phyloP scores from a whole-genome alignment of 2,888 invertebrate genomes.

The Pollenia griseotomentosa region DNA sequence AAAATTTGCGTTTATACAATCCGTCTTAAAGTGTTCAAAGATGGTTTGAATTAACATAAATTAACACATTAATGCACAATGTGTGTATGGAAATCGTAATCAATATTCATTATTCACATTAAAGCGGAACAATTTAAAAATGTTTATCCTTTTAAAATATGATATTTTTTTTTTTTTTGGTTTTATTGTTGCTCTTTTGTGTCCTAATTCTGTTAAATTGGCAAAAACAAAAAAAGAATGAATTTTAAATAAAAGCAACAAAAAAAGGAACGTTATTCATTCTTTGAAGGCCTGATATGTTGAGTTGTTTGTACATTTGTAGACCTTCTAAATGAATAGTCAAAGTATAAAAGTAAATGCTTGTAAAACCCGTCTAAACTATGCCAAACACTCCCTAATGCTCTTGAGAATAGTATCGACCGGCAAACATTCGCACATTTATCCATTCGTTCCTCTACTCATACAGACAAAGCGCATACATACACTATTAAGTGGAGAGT shows the following conservation, averaged over 20 bases:
- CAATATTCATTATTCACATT: slow-evolving; percentile 21
- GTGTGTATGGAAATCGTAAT: neutral
- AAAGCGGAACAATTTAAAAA: slow-evolving; percentile 34
- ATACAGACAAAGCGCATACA: slow-evolving; percentile 18
- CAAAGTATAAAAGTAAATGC: slow-evolving; percentile 33
- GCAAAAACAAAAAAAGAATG: neutral
- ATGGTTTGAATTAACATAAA: neutral
- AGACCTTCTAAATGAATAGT: slow-evolving; percentile 37
- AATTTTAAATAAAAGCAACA: neutral
- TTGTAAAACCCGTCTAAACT: slow-evolving; percentile 31
- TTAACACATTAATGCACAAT: neutral
- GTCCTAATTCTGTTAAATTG: slow-evolving; percentile 8
- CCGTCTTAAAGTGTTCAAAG: no score
- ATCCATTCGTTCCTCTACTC: neutral
- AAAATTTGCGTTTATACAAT: no score
- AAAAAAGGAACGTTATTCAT: neutral
- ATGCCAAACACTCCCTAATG: slow-evolving; percentile 28
- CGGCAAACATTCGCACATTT: neutral
- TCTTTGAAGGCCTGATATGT: neutral
- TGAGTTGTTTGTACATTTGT: slow-evolving; percentile 18
- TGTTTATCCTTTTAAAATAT: slow-evolving; percentile 23
- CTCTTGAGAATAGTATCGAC: slow-evolving; percentile 20
- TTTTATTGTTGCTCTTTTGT: slow-evolving; percentile 2
- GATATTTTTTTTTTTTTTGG: neutral
- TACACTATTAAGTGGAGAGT: no score